Percentiles rank a stretch among this genome's conserved stretches.
Conservation (phyloP, 2,888 invertebrate species). For the Belgica antarctica region DNA sequence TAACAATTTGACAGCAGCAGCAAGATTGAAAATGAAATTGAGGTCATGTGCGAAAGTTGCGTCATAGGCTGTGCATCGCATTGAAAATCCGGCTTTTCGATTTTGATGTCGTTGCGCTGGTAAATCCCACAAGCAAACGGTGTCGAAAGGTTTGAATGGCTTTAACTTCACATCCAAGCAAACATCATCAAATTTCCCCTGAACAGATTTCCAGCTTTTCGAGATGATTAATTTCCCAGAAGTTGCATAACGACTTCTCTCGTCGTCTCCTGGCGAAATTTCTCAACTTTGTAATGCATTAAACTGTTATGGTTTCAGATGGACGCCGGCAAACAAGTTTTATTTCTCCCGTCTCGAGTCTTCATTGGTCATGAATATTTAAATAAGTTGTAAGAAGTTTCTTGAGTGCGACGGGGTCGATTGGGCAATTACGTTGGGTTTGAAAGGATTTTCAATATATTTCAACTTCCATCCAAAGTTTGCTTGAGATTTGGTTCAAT, state of each 20-base stretch:
- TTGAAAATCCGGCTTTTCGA: conserved; percentile 26
- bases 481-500: no score
- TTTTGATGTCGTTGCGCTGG: not conserved
- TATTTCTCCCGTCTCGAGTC: no score
- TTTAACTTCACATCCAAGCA: conserved; percentile 1
- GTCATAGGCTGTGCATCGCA: not conserved
- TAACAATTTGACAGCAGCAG: conserved; percentile 14
- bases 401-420: not conserved
- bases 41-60: conserved; percentile 27
- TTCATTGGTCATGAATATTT: no score
- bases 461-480: no score
- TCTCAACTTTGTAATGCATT: no score
- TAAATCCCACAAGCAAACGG: not conserved
- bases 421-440: not conserved
- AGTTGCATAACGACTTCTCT: not conserved
- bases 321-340: no score
- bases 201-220: not conserved
- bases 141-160: conserved; percentile 22
- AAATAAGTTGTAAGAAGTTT: not conserved
- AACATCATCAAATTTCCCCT: conserved; percentile 7
- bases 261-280: not conserved
- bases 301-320: no score
- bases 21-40: conserved; percentile 23
- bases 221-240: conserved; percentile 8
- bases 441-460: no score